Evolutionary conservation across 2,113 vertebrate species (phyloP), one percentile per base, ranked within the genome.

Genomic region (Papio anubis): DNA sequence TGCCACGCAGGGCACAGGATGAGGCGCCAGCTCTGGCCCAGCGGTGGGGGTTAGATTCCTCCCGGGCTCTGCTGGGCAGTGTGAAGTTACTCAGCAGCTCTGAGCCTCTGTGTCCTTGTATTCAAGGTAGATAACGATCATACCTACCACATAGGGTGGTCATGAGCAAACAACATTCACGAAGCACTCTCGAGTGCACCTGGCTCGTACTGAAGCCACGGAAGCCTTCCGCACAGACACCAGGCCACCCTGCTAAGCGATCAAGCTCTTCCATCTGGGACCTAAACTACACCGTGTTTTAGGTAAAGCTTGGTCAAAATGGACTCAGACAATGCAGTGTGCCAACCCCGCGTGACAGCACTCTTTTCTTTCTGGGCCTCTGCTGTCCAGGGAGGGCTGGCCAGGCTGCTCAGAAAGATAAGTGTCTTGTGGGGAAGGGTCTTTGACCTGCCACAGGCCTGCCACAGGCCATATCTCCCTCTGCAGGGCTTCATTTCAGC

Each of bases 131-230:
- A 18, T 20, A 27, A 38, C 3, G 45, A 8, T 1, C 0, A 0
- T 6, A 13, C 40, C 78, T 8, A 4, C 18, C 0, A 0, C 17
- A 6, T 2, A 2, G 3, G 7, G 50, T 0, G 4, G 27, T 12
- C 4, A 0, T 2, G 18, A 68, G 30, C 20, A 35, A 52, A 23
- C 18, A 20, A 68, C 32, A 5, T 32, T 6, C 11, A 27, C 2
- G 8, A 40, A 55, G 12, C 3, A 25, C 45, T 66, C 45, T 66
- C 8, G 59, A 66, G 18, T 1, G 16, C 16, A 5, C 9, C 11
- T 1, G 66, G n/a, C 2, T 21, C 43, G 16, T 0, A 5, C 18
- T 25, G 5, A 12, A 1, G 16, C 30, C 9, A 0, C 0, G 0
- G 35, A 50, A 76, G 48, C 12, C 66, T 32, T 73, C 52, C 68